A percentile compares a stretch with the other conserved stretches of the same genome.
These are phyloP conservation scores for Andrena camellia DNA, from an alignment of 2,888 invertebrate genomes.

Conservation along the genomic window DNA sequence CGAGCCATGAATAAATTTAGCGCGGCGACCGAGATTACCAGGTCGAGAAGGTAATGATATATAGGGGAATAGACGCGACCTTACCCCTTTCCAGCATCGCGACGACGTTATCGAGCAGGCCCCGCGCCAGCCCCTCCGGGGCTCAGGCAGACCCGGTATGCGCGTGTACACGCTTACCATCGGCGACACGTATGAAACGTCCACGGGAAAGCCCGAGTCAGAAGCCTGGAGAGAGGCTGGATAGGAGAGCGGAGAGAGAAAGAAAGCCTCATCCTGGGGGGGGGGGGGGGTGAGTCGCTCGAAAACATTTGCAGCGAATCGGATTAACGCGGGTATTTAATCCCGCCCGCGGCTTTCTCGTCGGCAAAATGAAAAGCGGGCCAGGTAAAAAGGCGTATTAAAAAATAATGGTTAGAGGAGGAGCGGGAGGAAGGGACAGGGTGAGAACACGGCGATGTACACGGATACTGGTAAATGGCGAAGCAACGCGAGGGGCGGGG, in stretches of 20 bases:
- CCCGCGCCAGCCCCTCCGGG: slow-evolving; percentile 13
- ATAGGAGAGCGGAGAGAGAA: background rate
- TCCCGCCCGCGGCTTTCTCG: slow-evolving; percentile 71
- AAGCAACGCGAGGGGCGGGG: slow-evolving; percentile 1
- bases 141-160: slow-evolving; percentile 21
- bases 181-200: slow-evolving; percentile 29
- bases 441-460: slow-evolving; percentile 29
- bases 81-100: slow-evolving; percentile 48
- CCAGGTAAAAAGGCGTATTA: slow-evolving; percentile 62
- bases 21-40: slow-evolving; percentile 79
- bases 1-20: slow-evolving; percentile 84
- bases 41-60: slow-evolving; percentile 71
- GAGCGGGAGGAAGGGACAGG: background rate
- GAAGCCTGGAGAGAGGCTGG: slow-evolving; percentile 29
- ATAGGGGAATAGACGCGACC: slow-evolving; percentile 64
- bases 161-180: background rate
- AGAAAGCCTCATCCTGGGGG: background rate
- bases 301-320: slow-evolving; percentile 74
- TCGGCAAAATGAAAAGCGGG: slow-evolving; percentile 61
- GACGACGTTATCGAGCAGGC: slow-evolving; percentile 62
- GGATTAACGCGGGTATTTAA: slow-evolving; percentile 74
- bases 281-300: slow-evolving; percentile 41
- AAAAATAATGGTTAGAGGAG: slow-evolving; percentile 41
- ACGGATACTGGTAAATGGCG: slow-evolving; percentile 24
- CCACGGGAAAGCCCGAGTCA: slow-evolving; percentile 36